Base-by-base conservation (phyloP, 2,113 vertebrate genomes). In the Puma concolor region DNA sequence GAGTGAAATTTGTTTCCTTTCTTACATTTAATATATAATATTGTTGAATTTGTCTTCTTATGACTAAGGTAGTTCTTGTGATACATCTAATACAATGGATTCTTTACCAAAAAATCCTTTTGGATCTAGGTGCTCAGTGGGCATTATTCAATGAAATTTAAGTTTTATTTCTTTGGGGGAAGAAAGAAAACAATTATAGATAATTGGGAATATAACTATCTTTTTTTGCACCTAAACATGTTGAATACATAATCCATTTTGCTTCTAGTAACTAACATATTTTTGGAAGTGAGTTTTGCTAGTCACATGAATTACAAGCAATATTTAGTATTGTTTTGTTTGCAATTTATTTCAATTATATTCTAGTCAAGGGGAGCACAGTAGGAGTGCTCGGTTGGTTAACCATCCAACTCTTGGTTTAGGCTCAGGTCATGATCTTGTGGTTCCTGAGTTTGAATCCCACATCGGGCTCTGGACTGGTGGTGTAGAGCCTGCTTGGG, bases 241-340 rank as follows among this genome's bases (percentile, higher is more conserved):
- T 90, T 52, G 33, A 97, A 63, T 82, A 89, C 81, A 82, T 89
- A 87, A 95, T 92, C 2, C 33, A 60, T 27, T 50, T 23, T 60
- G 4, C 64, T 94, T 87, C 14, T 83, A 27, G 63, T 50, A 88
- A 38, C 21, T 57, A 41, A 38, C 29, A 79, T 83, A 90, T 57
- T 90, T 97, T 94, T 92, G 17, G 57, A 93, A 71, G 8, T 76
- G 14, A 95, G 13, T 1, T 48, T 84, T 94, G 4, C 7, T 74
- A 38, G 10, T n/a, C 54, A 82, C 2, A n/a, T 50, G 23, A 79
- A 94, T 50, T 95, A 31, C 0, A 83, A 72, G 15, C 7, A 72
- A 21, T 27, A 41, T 44, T 95, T 93, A 2, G 63, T 54, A 19
- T 29, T 54, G 7, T 69, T 54, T 63, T 50, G 50, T 44, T 50